Conservation (phyloP, 2,113 vertebrate species). For the zebrafish (Danio rerio) region GRCz12tu NC_133188.1:52748501-52749000, state of each 20-base stretch:
- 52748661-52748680: too few species aligned
- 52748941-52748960: slow-evolving; percentile 67
- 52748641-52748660: too few species aligned
- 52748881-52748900: slow-evolving; percentile 66
- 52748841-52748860: slow-evolving; percentile 67
- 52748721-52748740: background rate
- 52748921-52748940: slow-evolving; percentile 68
- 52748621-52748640: too few species aligned
- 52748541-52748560: background rate
- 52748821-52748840: slow-evolving; percentile 69
- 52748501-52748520: background rate
- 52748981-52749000: slow-evolving; percentile 48
- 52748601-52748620: too few species aligned
- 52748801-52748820: slow-evolving; percentile 64
- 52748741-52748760: background rate
- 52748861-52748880: slow-evolving; percentile 71
- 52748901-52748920: slow-evolving; percentile 66
- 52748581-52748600: background rate
- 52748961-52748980: slow-evolving; percentile 50
- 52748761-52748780: slow-evolving; percentile 35
- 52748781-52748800: slow-evolving; percentile 72
- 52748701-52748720: background rate
- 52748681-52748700: too few species aligned
- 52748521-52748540: background rate
- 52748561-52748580: background rate